Base-by-base conservation (phyloP, 2,888 invertebrate species). In the Actias luna region DNA sequence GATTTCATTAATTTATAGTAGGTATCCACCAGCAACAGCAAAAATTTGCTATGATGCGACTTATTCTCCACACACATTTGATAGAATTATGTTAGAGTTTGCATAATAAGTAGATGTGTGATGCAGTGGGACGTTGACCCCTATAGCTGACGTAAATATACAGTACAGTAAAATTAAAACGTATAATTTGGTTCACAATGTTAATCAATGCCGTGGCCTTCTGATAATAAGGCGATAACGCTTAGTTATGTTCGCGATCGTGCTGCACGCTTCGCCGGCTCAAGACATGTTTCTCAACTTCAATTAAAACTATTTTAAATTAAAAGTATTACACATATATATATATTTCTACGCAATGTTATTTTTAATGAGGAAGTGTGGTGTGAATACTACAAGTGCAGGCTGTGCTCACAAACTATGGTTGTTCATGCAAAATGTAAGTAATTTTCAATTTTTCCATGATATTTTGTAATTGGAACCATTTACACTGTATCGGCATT, bases 211-310 rank as follows among this genome's bases (percentile, higher is more conserved):
- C 77, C 71, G 71, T 71, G 76, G 75, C 72, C 75, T 69, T 67
- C 72, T 83, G 88, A 88, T 88, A 88, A 81, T 73, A 76, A 69
- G 68, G 69, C 81, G 88, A 87, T 87, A 88, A 79, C 77, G 76
- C 69, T 78, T 79, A 88, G 88, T 85, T 72, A 77, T 76, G 73
- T 71, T 74, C 68, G 76, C 69, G 74, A 65, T 69, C 69, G 75
- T 67, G 72, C 67, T 69, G 68, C 75, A 68, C 65, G 68, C 64
- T 68, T 62, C 70, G 75, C 69, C 67, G 71, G 73, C 65, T 66
- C 68, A 75, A 76, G 77, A 70, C 75, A 77, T 79, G 76, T 68
- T 65, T 60, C 67, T 67, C 61, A 57, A 67, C 18, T 63, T 16
- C 61, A 57, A 22, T 61, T 46, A 61, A 55, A 59, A 59, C 60